Percentiles rank a stretch among this genome's conserved stretches.
Evolutionary conservation across 1,140 invertebrate genomes (phyloP).

Genomic region (Argopecten irradians): DNA sequence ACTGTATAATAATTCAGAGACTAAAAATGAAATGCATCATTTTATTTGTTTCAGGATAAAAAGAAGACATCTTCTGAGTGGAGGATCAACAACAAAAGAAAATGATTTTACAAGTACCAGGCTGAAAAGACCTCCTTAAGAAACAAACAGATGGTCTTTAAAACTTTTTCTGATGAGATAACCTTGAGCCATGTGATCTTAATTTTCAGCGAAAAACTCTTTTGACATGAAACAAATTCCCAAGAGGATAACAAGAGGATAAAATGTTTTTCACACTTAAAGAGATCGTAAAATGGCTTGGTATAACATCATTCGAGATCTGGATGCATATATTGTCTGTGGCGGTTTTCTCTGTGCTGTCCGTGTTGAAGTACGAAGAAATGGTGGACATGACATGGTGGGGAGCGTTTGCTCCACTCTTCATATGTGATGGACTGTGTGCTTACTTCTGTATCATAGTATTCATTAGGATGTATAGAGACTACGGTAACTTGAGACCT

Average conservation of each 20-base stretch:
- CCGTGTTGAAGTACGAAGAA: constrained; percentile 82
- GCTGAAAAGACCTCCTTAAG: too few relatives aligned
- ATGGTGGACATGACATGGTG: constrained; percentile 79
- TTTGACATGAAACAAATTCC: neutral
- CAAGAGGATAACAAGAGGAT: neutral
- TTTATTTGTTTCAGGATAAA: too few relatives aligned
- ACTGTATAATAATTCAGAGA: too few relatives aligned
- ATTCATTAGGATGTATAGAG: constrained; percentile 90
- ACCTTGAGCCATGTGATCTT: too few relatives aligned
- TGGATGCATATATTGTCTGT: constrained; percentile 91
- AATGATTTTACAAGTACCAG: too few relatives aligned
- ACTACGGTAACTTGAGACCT: constrained; percentile 81
- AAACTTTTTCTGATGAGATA: too few relatives aligned
- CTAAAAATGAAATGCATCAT: too few relatives aligned
- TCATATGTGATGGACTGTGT: constrained; percentile 93
- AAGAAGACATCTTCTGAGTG: neutral
- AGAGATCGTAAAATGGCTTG: constrained; percentile 94
- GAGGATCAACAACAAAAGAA: neutral
- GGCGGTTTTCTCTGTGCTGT: constrained; percentile 88
- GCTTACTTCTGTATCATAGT: constrained; percentile 96
- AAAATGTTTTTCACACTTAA: constrained; percentile 91
- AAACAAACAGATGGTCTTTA: too few relatives aligned
- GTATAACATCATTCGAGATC: constrained; percentile 95
- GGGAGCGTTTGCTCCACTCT: constrained; percentile 92
- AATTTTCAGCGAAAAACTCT: too few relatives aligned